Evolutionary conservation across 2,797 vertebrate genomes (phyloP), one percentile per base, ranked within the genome.

Genomic region (Sebastiscus albofasciatus): DNA sequence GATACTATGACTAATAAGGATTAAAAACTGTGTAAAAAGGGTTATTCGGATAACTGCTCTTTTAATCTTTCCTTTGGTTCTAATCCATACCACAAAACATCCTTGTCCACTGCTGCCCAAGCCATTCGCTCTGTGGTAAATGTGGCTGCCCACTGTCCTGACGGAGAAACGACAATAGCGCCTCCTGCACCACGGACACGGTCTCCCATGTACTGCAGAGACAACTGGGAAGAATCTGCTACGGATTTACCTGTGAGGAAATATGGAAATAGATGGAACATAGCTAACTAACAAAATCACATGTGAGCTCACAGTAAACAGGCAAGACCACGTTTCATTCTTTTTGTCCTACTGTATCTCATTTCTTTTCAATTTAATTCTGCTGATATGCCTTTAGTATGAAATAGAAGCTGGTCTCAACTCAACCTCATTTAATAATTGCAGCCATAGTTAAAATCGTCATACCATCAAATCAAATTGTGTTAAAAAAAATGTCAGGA

Each of bases 121-220:
- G 90, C 93, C 96, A 96, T 96, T 62, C 93, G 85, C 75, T 93
- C 77, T 4, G 94, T 96, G 75, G 87, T 96, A 77, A 96, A 97
- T 2, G 77, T 85, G 52, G 93, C 89, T 4, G 93, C 90, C 96
- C 87, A 95, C 86, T 96, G 73, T n/a, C 94, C 94, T 0, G 82
- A 86, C 3, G 94, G 92, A 80, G 94, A 93, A 34, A 95, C 90
- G 16, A 90, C 93, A 69, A 95, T 91, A 24, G 91, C 90, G 12
- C 96, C 96, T 26, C 96, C 96, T 18, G 87, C 92, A 24, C 95
- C 95, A 18, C 62, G 83, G 31, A 96, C 95, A 71, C 94, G 90
- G 4, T 94, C 93, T 2, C 88, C 87, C 96, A 96, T 96, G 72
- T 94, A 93, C 72, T 79, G 79, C 68, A 96, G 91, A 80, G 95